Evolutionary conservation across 2,797 vertebrate genomes (phyloP), one percentile per base, ranked within the genome.

Genomic region (Zenarchopterus dispar): DNA sequence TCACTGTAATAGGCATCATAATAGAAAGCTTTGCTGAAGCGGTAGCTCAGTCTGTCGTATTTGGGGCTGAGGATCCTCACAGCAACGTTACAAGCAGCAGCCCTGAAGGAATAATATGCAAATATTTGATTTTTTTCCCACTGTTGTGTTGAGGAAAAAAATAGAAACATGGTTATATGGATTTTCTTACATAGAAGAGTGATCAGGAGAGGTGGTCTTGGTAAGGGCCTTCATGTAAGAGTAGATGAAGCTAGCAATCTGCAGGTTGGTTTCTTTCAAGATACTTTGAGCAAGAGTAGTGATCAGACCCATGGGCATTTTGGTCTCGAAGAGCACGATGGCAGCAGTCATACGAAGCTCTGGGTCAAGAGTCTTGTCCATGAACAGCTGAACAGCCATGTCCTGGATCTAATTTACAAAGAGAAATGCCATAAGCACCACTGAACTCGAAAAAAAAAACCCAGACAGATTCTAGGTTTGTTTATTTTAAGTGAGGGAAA

Each of bases 61-160:
- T 90, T 96, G 55, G 83, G 88, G 58, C 84, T 94, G 45, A 97
- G 79, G 46, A 92, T 66, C 74, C 80, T 94, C 33, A 95, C 0
- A 56, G 92, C 95, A 83, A 96, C 92, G 56, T 93, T 94, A 80
- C 94, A 94, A 67, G 94, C 93, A 70, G 93, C 83, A 86, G 94
- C 93, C 84, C 96, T 97, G 77, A 70, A 90, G 85, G 26, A 1
- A 24, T 2, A 77, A 53, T 0, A 58, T 56, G 43, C 2, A 46
- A 7, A 59, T 64, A 9, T 10, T 15, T 55, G 16, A 57, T 21
- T 65, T 54, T 57, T 8, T 2, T 13, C 4, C 2, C 26, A 31
- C 11, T 39, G 3, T 26, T 13, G 19, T 36, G 15, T 41, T 60
- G 8, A 18, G 16, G 39, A 19, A 42, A 10, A 31, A 43, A 43